Conservation (phyloP, 2,113 vertebrate species). For the Sclerurus mexicanus region DNA sequence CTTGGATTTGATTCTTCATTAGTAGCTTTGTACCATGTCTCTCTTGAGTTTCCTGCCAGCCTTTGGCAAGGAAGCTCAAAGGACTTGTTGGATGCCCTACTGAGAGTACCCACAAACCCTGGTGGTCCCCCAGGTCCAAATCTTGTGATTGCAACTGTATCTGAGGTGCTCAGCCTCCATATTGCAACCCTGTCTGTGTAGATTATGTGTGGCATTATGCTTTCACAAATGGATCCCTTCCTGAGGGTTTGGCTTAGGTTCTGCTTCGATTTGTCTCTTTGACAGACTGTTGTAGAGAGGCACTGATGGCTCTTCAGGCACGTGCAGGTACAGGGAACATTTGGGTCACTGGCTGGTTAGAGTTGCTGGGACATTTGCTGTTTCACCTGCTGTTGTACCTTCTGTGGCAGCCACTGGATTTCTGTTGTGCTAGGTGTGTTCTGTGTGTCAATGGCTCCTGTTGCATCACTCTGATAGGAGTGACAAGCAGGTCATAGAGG, state of each 20-base stretch:
- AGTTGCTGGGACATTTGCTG: fast-evolving
- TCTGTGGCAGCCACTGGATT: not conserved
- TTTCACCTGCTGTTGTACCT: not conserved
- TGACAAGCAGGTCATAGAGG: not conserved
- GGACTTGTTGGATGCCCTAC: not conserved
- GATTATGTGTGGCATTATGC: fast-evolving
- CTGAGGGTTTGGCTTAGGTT: not conserved
- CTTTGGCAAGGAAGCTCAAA: not conserved
- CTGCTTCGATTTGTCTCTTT: not conserved
- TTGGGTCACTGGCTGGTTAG: not conserved
- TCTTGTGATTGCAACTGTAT: fast-evolving
- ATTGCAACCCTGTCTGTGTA: not conserved
- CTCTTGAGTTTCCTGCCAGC: not conserved
- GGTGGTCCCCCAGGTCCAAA: not conserved
- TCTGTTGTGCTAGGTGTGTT: too few species aligned
- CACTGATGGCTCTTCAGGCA: not conserved
- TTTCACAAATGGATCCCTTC: not conserved
- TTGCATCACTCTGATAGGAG: not conserved
- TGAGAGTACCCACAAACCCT: not conserved
- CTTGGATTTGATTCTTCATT: not conserved
- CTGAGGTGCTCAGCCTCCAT: not conserved
- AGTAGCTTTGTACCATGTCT: fast-evolving
- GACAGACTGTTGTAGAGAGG: not conserved
- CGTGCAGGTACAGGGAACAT: fast-evolving
- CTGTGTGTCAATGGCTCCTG: not conserved